phyloP scores from a whole-genome alignment of 2,113 vertebrate species.

The Ranitomeya imitator region DNA sequence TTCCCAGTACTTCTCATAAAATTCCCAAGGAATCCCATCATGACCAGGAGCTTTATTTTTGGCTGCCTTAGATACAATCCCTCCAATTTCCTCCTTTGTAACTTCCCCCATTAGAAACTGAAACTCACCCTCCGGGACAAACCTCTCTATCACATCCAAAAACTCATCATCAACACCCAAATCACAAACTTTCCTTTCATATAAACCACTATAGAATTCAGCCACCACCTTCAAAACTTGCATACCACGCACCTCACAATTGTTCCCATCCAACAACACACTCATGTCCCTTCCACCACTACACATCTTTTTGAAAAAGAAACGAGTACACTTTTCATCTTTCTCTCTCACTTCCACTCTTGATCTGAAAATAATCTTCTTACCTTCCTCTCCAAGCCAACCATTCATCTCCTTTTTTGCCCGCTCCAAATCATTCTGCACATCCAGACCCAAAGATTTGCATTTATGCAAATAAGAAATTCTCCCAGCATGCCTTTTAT shows the following conservation, averaged over 20 bases:
- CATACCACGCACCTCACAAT: background rate
- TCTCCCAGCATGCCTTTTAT: background rate
- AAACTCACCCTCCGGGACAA: no score
- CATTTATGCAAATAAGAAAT: background rate
- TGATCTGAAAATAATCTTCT: background rate
- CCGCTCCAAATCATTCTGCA: background rate
- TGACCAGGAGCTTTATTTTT: background rate
- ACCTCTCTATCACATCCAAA: background rate
- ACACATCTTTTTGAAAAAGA: background rate
- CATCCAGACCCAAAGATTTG: background rate
- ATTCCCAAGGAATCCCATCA: constrained; percentile 7
- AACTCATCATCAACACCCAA: no score
- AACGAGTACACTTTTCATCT: constrained; percentile 6
- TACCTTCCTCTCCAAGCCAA: background rate
- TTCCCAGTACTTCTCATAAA: background rate
- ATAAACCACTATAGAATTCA: background rate
- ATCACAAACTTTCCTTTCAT: background rate
- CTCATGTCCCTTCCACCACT: background rate
- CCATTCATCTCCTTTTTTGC: background rate
- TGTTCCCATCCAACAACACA: no score
- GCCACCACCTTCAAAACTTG: no score
- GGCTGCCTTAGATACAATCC: background rate
- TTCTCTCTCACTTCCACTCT: background rate
- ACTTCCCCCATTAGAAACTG: background rate
- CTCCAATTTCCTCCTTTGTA: background rate